Evolutionary conservation across 2,113 vertebrate species (phyloP), one percentile per base, ranked within the genome.

Genomic region (Rattus norvegicus): DNA sequence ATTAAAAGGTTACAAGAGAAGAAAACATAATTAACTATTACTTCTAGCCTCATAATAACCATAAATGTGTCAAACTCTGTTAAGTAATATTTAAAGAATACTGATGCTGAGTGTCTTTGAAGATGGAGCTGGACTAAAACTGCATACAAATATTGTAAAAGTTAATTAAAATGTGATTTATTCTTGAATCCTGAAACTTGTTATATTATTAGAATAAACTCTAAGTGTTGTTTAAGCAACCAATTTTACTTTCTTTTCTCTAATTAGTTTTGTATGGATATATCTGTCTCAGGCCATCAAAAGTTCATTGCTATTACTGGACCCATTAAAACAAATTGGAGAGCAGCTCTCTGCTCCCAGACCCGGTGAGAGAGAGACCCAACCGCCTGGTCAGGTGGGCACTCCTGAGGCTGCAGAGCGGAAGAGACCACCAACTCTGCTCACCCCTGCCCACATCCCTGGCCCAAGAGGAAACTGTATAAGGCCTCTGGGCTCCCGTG

Each of bases 11-110:
- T 95, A 26, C 77, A 89, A 95, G 79, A 86, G 56, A 96, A 65
- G 5, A 98, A 98, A 98, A 97, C 14, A 92, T 97, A 98, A 98
- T 98, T 98, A 98, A 98, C 76, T 97, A 96, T 98, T 98, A 98
- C 97, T 94, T 98, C 75, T 92, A 97, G 95, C 93, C 95, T 97
- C 97, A 72, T 97, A 98, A 98, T 98, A 98, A 97, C 92, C 73
- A 97, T 97, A 96, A 98, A 98, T 83, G 94, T 98, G 98, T 97
- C 98, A 98, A 98, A 97, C 24, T 90, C 28, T 89, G 56, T 91
- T 73, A 39, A 90, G 89, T 97, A 97, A 97, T 96, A 97, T 92
- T 80, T 92, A 83, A 97, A 97, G 77, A 91, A 85, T 93, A 92
- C 13, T 28, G 49, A 97, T 94, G 63, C 9, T 49, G 75, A 93